These are phyloP conservation scores for Macrotus californicus DNA, from an alignment of 2,113 vertebrate genomes.

Conservation along the genomic window DNA sequence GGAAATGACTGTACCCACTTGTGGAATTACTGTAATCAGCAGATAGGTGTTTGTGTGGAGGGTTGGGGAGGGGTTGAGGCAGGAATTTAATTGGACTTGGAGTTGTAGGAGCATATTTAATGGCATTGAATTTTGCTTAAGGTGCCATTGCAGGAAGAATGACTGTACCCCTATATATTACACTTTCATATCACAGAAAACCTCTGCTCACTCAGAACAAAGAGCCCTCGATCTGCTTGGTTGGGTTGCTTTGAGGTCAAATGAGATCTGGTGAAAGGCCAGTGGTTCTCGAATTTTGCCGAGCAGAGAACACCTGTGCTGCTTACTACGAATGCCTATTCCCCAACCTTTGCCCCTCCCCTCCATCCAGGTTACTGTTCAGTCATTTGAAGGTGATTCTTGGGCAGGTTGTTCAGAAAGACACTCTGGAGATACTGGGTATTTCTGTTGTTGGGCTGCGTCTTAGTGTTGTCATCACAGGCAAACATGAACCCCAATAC, in stretches of 20 bases:
- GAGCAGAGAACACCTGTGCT: neutral
- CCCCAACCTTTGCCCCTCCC: too few relatives aligned
- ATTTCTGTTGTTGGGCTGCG: neutral
- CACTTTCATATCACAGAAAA: neutral
- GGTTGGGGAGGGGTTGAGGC: neutral
- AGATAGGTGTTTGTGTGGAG: neutral
- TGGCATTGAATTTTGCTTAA: neutral
- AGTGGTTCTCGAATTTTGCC: neutral
- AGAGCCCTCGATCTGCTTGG: neutral
- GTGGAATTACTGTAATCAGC: accelerated
- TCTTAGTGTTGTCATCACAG: neutral
- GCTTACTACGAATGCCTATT: too few relatives aligned
- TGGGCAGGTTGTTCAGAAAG: neutral
- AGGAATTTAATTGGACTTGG: neutral
- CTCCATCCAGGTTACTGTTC: neutral
- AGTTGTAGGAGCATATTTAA: neutral
- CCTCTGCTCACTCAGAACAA: neutral
- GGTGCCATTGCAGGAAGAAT: neutral
- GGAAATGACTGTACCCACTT: neutral
- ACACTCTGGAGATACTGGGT: neutral
- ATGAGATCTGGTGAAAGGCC: neutral
- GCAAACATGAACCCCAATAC: neutral
- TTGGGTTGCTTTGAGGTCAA: neutral
- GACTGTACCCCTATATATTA: neutral
- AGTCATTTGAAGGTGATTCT: neutral